Evolutionary conservation across 1,140 invertebrate species (phyloP).

Genomic region (Pseudomyrmex cubaensis): DNA sequence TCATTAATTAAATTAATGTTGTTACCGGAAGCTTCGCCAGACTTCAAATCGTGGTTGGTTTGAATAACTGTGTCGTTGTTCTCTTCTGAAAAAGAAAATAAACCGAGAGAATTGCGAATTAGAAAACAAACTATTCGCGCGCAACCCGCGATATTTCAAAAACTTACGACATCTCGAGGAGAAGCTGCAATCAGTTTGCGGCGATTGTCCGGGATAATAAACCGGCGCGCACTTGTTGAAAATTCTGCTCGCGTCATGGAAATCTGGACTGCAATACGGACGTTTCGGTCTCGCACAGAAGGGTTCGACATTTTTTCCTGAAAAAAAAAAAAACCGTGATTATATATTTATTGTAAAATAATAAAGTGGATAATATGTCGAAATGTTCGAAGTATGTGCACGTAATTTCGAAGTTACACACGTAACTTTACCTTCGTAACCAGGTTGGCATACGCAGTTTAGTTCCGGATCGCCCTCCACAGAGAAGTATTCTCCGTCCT

Average conservation of each 20-base stretch:
- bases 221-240: conserved; percentile 72
- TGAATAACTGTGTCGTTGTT: conserved; percentile 62
- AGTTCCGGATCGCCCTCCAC: conserved; percentile 41
- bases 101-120: background rate
- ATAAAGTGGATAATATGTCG: background rate
- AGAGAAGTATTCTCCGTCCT: conserved; percentile 71
- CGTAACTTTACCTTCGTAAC: conserved; percentile 68
- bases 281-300: conserved; percentile 68
- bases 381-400: background rate
- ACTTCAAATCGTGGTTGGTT: conserved; percentile 19
- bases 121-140: too few relatives aligned
- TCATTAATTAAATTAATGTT: too few relatives aligned
- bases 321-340: background rate
- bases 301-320: conserved; percentile 76
- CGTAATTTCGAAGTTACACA: background rate
- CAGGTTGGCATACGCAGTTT: conserved; percentile 66
- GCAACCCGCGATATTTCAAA: background rate
- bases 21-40: background rate
- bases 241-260: conserved; percentile 50
- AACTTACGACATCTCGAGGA: conserved; percentile 77
- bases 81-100: conserved; percentile 61
- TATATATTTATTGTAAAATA: background rate
- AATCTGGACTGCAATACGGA: conserved; percentile 61
- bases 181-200: conserved; percentile 63
- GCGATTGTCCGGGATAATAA: conserved; percentile 66